Percentiles rank a stretch among this genome's conserved stretches.
Evolutionary conservation across 2,797 vertebrate species (phyloP).

Genomic region (Caiman crocodilus): DNA sequence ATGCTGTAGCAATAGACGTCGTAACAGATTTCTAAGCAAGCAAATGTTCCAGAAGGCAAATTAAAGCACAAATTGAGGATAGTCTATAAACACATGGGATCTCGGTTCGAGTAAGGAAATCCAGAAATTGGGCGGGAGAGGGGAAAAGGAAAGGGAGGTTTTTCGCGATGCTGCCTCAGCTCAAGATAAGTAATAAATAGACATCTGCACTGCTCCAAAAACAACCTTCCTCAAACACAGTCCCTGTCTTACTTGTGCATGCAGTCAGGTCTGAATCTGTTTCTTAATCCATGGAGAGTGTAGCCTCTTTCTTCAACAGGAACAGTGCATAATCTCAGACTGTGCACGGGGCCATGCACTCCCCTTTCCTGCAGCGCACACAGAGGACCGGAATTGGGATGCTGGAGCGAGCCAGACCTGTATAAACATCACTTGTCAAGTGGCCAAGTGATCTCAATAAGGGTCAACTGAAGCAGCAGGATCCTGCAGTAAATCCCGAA

Average conservation of each 20-base stretch:
- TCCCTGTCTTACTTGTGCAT: background rate
- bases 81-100: constrained; percentile 37
- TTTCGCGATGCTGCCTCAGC: background rate
- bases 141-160: background rate
- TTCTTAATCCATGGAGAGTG: background rate
- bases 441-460: too few relatives aligned
- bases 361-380: too few relatives aligned
- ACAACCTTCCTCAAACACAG: background rate
- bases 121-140: background rate
- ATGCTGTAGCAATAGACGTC: constrained; percentile 55
- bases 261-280: background rate
- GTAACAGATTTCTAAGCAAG: constrained; percentile 41
- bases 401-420: too few relatives aligned
- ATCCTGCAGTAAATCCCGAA: too few relatives aligned
- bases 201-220: background rate
- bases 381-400: too few relatives aligned
- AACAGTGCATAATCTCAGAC: background rate
- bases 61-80: constrained; percentile 34
- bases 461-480: too few relatives aligned
- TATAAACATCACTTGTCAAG: too few relatives aligned
- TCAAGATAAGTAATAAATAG: constrained; percentile 19
- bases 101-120: constrained; percentile 58
- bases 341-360: background rate
- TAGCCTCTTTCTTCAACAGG: background rate
- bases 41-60: constrained; percentile 54